These are phyloP conservation scores for Phymorhynchus buccinoides DNA, from an alignment of 1,140 invertebrate genomes.

Conservation along the genomic window DNA sequence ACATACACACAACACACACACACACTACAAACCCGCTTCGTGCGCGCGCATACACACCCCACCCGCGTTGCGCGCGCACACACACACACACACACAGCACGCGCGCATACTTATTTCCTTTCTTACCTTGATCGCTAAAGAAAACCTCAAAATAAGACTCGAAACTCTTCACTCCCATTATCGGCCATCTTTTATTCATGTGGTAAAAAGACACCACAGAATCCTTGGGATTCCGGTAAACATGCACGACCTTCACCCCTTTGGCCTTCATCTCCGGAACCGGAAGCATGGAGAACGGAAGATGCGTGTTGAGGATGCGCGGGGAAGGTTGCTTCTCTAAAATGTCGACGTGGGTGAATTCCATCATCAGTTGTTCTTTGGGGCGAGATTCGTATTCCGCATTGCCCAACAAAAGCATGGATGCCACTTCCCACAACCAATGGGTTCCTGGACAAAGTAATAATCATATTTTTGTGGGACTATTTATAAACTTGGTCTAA, in stretches of 20 bases:
- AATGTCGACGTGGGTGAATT: slow-evolving; percentile 32
- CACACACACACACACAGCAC: slow-evolving; percentile 12
- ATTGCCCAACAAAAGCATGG: slow-evolving; percentile 45
- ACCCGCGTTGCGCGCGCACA: background rate
- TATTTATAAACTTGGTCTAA: no score
- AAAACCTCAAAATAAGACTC: slow-evolving; percentile 21
- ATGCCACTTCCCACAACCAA: slow-evolving; percentile 43
- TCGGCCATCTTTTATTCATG: background rate
- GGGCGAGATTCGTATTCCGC: slow-evolving; percentile 43
- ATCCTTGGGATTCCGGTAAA: slow-evolving; percentile 22
- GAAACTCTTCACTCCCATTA: slow-evolving; percentile 24
- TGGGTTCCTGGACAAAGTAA: slow-evolving; percentile 41
- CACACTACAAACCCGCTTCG: background rate
- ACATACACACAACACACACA: background rate
- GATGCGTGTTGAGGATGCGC: no score
- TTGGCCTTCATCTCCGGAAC: background rate
- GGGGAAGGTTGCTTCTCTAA: slow-evolving; percentile 44
- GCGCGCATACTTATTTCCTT: background rate
- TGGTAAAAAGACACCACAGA: background rate
- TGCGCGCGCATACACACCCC: background rate
- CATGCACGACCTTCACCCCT: slow-evolving; percentile 2
- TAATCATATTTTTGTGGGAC: no score
- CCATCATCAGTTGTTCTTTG: slow-evolving; percentile 46
- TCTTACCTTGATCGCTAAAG: background rate
- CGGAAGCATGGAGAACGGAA: slow-evolving; percentile 34